phyloP scores from a whole-genome alignment of 2,888 invertebrate genomes.

The Pammene fasciana region DNA sequence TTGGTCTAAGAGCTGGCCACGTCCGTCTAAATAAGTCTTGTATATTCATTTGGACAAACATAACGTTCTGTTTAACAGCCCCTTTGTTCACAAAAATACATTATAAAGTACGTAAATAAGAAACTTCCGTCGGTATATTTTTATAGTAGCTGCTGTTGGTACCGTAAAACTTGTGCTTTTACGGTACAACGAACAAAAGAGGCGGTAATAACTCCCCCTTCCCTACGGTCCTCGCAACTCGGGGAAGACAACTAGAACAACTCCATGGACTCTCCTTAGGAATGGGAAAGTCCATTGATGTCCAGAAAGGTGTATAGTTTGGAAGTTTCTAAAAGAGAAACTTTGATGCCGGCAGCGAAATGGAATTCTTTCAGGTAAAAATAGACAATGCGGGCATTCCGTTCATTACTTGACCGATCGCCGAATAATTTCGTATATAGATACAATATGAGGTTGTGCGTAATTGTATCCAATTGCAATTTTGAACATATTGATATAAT shows the following conservation, averaged over 20 bases:
- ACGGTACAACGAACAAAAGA: conserved; percentile 69
- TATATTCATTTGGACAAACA: background rate
- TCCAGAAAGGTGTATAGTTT: conserved; percentile 69
- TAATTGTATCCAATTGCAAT: no score
- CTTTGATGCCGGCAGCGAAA: conserved; percentile 50
- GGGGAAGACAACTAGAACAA: conserved; percentile 66
- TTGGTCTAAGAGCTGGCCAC: no score
- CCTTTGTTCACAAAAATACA: conserved; percentile 31
- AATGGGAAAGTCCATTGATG: conserved; percentile 68
- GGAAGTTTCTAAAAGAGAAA: conserved; percentile 65
- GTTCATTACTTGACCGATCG: conserved; percentile 9
- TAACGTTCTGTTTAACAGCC: background rate
- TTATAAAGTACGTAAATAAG: conserved; percentile 41
- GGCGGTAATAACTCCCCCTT: conserved; percentile 68
- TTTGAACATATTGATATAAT: no score
- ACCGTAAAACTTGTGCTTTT: conserved; percentile 71
- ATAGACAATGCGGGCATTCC: conserved; percentile 23
- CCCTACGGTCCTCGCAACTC: conserved; percentile 50
- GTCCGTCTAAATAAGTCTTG: no score
- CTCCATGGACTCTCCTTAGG: conserved; percentile 62
- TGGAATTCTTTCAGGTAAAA: conserved; percentile 43
- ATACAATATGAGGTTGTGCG: background rate
- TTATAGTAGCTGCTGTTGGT: conserved; percentile 46
- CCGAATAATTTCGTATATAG: conserved; percentile 1
- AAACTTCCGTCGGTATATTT: conserved; percentile 39